Conservation (phyloP, 30 jellyfish, hydroid and myxozoan genomes). For the Aurelia sp. region DNA sequence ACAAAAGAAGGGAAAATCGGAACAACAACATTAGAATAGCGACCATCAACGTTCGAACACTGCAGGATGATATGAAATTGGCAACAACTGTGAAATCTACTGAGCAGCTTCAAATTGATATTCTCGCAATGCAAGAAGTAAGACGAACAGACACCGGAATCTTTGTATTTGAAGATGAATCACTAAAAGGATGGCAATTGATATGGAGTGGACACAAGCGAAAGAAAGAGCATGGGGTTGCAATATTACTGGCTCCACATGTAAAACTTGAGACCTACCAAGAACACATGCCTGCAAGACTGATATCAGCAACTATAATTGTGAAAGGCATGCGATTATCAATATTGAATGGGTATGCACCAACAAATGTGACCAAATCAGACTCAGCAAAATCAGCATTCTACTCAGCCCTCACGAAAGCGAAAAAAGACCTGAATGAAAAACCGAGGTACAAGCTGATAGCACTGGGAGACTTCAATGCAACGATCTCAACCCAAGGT, state of each 20-base stretch:
- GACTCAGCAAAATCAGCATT: not conserved
- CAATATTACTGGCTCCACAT: not conserved
- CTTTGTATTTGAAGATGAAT: not conserved
- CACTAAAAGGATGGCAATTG: slow-evolving; percentile 14
- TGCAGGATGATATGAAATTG: slow-evolving; percentile 2
- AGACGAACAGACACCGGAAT: not conserved
- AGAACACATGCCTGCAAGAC: not conserved
- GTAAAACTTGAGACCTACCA: not conserved
- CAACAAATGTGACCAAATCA: not conserved
- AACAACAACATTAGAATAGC: slow-evolving; percentile 2
- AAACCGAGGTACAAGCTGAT: not conserved
- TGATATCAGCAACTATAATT: not conserved
- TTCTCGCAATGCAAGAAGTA: slow-evolving; percentile 8
- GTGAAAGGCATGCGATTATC: not conserved
- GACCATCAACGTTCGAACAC: slow-evolving; percentile 16
- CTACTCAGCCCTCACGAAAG: not conserved
- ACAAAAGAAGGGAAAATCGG: not conserved
- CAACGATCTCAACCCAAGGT: not conserved
- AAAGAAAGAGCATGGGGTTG: slow-evolving; percentile 8
- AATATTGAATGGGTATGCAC: not conserved
- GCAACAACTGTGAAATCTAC: not conserved
- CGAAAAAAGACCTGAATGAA: not conserved
- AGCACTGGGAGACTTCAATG: not conserved
- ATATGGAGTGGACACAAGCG: slow-evolving; percentile 16
- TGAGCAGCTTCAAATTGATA: not conserved